Base-by-base conservation (phyloP, 2,888 invertebrate genomes). In the Choreutis nemorana region DNA sequence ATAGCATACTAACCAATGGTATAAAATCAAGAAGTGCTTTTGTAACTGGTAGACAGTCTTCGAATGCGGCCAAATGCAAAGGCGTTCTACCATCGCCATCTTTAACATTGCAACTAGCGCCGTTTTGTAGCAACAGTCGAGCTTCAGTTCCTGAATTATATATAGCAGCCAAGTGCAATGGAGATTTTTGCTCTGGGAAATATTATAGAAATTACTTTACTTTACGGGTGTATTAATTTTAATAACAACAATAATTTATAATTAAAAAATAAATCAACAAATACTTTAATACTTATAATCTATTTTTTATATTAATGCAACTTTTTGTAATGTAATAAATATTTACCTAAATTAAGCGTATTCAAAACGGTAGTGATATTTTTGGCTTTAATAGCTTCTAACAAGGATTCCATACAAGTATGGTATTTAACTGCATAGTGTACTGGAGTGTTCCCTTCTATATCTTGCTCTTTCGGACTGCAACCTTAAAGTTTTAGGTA, bases 341-440 rank as follows among this genome's bases (percentile, higher is more conserved):
- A 32, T 46, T 44, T 43, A 75, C 75, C 66, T 10, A 52, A 55
- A 33, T 70, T 73, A 33, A 31, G 53, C 0, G 55, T 61, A 34
- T 75, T 53, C 11, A 75, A 41, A 30, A 71, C 55, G 38, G 48
- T 62, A 0, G 34, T 3, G 1, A 65, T 48, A 0, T 50, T 35
- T 27, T 56, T 31, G 3, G 37, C 39, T 26, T 51, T 45, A 20
- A 72, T 55, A 0, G 68, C 59, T 3, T 64, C 56, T 2, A 87
- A 48, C 4, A 87, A 53, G 24, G 73, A 77, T 16, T 62, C 59
- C 3, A 86, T 57, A 7, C 85, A 81, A 2, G 42, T 25, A 7
- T 51, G 42, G 39, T 54, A 58, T 38, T 83, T 82, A 0, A 89
- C 84, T 0, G 90, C 89, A 41, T 85, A 78, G 40, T 87, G 85